A percentile compares a stretch with the other conserved stretches of the same genome.
These are phyloP conservation scores for Nannoperca australis DNA, from an alignment of 2,797 vertebrate genomes.

Conservation along the genomic window DNA sequence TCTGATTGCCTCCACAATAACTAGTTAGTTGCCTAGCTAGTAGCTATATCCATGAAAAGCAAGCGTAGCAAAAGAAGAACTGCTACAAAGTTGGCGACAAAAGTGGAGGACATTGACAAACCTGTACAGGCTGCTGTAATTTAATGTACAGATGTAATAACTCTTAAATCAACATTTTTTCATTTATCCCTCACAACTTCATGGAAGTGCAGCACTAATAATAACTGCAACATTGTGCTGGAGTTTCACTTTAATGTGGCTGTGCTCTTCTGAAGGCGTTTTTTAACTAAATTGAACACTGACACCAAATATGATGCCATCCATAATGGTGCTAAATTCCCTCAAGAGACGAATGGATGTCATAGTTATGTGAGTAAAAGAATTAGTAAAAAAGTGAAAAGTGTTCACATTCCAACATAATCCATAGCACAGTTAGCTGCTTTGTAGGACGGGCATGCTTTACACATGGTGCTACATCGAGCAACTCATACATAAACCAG, in stretches of 20 bases:
- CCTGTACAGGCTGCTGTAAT: not conserved
- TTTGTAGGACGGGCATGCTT: not conserved
- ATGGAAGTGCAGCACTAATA: not conserved
- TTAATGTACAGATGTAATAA: too few relatives aligned
- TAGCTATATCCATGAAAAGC: not conserved
- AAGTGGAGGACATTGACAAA: not conserved
- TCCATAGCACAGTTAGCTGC: not conserved
- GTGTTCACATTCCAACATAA: not conserved
- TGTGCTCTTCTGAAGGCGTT: not conserved
- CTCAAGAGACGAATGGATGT: not conserved
- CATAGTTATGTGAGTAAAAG: too few relatives aligned
- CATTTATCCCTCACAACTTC: not conserved
- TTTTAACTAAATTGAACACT: not conserved
- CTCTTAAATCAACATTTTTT: too few relatives aligned
- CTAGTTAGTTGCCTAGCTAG: not conserved
- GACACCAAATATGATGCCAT: not conserved
- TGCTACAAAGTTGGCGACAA: not conserved
- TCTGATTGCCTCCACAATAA: too few relatives aligned
- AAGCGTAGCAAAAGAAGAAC: not conserved
- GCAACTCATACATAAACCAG: conserved; percentile 13
- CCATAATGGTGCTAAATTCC: not conserved
- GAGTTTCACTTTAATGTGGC: not conserved
- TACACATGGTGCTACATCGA: not conserved
- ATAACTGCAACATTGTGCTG: not conserved
- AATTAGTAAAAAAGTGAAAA: too few relatives aligned